phyloP scores from a whole-genome alignment of 2,888 invertebrate species.

The Koerneria pararmatus region DNA sequence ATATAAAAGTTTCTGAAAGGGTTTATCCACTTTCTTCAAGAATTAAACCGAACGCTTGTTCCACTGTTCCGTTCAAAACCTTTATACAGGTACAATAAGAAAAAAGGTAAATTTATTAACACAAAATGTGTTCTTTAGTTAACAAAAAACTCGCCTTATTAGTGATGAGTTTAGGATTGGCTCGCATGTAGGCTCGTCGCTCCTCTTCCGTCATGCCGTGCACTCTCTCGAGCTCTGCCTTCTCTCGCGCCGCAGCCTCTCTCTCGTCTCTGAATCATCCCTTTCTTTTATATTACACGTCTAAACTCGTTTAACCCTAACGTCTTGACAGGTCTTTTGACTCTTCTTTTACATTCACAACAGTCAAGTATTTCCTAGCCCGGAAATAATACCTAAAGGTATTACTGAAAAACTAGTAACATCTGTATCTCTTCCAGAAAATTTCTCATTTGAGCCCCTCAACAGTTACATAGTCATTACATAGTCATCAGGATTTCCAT shows the following conservation, averaged over 20 bases:
- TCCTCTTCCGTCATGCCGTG: slow-evolving; percentile 95
- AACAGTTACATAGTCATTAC: too few relatives aligned
- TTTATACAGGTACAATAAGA: too few relatives aligned
- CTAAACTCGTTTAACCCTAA: too few relatives aligned
- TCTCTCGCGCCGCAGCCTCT: slow-evolving; percentile 44
- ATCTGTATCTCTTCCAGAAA: neutral
- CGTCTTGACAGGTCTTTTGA: too few relatives aligned
- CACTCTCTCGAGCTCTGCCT: slow-evolving; percentile 73
- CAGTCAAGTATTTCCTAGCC: neutral
- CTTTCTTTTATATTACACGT: too few relatives aligned
- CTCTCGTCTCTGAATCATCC: slow-evolving; percentile 37
- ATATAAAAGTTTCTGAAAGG: too few relatives aligned
- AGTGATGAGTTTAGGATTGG: slow-evolving; percentile 85
- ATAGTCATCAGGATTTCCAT: too few relatives aligned
- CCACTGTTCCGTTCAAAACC: too few relatives aligned
- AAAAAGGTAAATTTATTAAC: too few relatives aligned
- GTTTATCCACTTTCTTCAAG: too few relatives aligned
- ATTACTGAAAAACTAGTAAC: neutral
- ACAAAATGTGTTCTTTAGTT: neutral
- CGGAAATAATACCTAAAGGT: neutral
- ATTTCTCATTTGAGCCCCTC: neutral
- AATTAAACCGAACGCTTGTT: too few relatives aligned
- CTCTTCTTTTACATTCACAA: neutral
- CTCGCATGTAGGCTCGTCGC: slow-evolving; percentile 77
- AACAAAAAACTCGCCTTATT: slow-evolving; percentile 69